Base-by-base conservation (phyloP, 2,797 vertebrate genomes). In the Poecilia gillii region DNA sequence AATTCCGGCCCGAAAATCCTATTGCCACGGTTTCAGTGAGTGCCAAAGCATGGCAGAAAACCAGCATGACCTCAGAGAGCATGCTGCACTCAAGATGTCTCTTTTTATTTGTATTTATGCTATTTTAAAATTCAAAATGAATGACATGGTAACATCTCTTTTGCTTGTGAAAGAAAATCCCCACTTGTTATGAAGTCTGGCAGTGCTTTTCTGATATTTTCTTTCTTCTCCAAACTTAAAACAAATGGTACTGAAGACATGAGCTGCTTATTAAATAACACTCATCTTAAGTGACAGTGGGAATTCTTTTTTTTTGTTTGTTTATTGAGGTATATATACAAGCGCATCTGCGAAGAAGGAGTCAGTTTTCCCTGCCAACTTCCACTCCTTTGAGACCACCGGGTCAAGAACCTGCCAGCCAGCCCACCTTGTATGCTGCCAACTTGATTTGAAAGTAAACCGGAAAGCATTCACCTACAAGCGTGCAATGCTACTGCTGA, bases 371-470 rank as follows among this genome's bases (percentile, higher is more conserved):
- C 78, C 64, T 84, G 86, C 84, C 88, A 90, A 78, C 28, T 76
- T 72, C 79, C 57, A 78, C 73, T 59, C 76, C 87, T 79, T 59
- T 0, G 36, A 81, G 78, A 73, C 84, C 85, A 88, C 46, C 49
- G 3, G 88, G 91, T 91, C 86, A 91, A 14, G 49, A 81, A 85
- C 82, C 80, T 90, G 83, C 88, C 81, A 86, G 84, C 79, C 86
- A 88, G 81, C 85, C 79, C 87, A 85, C 68, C 75, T n/a, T 88
- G 89, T 86, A 68, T 36, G 83, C 89, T 91, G 89, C 87, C 89
- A 91, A 70, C 78, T 88, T 73, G n/a, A 78, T 78, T 87, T 83
- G 79, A 82, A 84, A 79, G 78, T 80, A 81, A 84, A 80, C 41
- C 45, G 25, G 23, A 64, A 80, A 76, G 72, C 51, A 80, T 72